Conservation (phyloP, 1,140 invertebrate genomes). For the Diorhabda carinulata region DNA sequence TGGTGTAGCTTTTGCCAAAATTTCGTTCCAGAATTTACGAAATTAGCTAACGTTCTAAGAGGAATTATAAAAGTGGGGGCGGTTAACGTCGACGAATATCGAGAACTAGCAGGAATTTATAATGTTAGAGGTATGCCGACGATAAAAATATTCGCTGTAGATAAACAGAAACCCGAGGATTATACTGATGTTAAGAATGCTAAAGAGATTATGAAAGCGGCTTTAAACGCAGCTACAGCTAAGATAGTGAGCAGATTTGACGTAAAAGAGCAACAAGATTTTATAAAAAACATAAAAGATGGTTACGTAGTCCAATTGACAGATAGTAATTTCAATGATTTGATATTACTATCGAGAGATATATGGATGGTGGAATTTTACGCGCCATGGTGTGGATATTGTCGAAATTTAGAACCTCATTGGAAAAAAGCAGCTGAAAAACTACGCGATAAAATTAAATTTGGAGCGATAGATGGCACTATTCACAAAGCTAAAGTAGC, state of each 20-base stretch:
- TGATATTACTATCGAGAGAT: constrained; percentile 82
- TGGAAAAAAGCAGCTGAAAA: constrained; percentile 85
- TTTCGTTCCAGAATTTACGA: constrained; percentile 71
- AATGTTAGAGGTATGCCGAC: constrained; percentile 91
- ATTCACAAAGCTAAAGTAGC: constrained; percentile 74
- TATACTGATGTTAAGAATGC: constrained; percentile 82
- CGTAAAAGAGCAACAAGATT: neutral
- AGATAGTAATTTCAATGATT: constrained; percentile 87
- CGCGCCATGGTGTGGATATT: constrained; percentile 93
- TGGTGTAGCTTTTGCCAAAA: constrained; percentile 5
- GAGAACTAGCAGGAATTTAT: constrained; percentile 72
- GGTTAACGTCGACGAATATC: constrained; percentile 84
- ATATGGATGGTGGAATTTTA: constrained; percentile 95
- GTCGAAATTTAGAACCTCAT: constrained; percentile 89
- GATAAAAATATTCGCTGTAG: constrained; percentile 85
- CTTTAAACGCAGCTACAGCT: constrained; percentile 55
- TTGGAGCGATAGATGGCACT: constrained; percentile 94
- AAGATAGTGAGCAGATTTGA: neutral
- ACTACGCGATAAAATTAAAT: constrained; percentile 60
- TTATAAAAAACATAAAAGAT: constrained; percentile 57
- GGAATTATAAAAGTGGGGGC: constrained; percentile 90
- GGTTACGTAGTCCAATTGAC: constrained; percentile 82
- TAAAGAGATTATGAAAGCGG: constrained; percentile 79
- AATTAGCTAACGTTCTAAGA: constrained; percentile 79
- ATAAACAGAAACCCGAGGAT: constrained; percentile 80